Base-by-base conservation (phyloP, 2,888 invertebrate genomes). In the Oxycera nigricornis region DNA sequence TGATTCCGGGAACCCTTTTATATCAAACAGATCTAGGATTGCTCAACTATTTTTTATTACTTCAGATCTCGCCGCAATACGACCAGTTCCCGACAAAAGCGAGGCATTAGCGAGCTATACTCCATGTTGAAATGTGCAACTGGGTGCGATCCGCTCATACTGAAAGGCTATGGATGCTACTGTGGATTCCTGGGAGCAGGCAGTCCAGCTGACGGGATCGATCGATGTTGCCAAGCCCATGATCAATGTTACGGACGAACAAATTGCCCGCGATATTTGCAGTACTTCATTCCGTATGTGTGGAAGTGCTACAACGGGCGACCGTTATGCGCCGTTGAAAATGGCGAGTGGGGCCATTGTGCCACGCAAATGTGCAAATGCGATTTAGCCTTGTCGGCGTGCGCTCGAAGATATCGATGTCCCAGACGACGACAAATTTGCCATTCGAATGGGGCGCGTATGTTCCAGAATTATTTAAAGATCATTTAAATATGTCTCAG, bases 131-230 rank as follows among this genome's bases (percentile, higher is more conserved):
- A 90, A 75, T 95, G 95, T 80, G 91, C 94, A 1, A 94, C 94
- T 0, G 92, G 92, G 2, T 96, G 96, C 80, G 91, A 94, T 82
- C 95, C 95, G 0, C 83, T 95, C 1, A 87, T 89, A 7, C 94
- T 92, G 83, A 94, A 94, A 82, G 94, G 95, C 9, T 95, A 96
- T 80, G 95, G 95, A 1, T 96, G 95, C 83, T 96, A 93, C 83
- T 96, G 95, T 81, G 95, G 96, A 2, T 94, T 95, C 82, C 87
- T 94, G 1, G 95, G 95, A 0, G 90, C 92, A 0, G 95, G 95
- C 7, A 86, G 89, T 76, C 89, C 93, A 1, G 90, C 92, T 31
- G 94, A 95, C 84, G 92, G 91, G 24, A 94, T 95, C 77, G 95
- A 80, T 80, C 78, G 92, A 79, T 96, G 95, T 83, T 95, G 95